Percentiles rank a stretch among this genome's conserved stretches.
Evolutionary conservation across 2,113 vertebrate species (phyloP).

Genomic region (Indri indri): DNA sequence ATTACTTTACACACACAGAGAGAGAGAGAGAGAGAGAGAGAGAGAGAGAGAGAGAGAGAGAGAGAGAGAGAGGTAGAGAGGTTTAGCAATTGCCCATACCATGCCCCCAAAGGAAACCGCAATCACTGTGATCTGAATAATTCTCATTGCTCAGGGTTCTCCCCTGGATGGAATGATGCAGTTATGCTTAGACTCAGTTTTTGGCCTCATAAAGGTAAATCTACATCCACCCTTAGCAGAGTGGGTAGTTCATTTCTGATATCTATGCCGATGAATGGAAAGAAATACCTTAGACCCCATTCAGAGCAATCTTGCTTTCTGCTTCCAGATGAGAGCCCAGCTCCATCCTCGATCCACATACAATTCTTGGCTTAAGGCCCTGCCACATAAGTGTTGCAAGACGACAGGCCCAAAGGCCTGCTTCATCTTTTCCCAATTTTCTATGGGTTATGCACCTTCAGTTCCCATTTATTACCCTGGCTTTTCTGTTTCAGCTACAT

Average conservation of each 20-base stretch:
- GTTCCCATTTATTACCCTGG: not conserved
- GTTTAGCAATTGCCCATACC: not conserved
- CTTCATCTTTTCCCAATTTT: not conserved
- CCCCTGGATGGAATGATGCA: not conserved
- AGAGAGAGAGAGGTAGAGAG: too few relatives aligned
- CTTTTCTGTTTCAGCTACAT: not conserved
- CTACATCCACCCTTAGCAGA: not conserved
- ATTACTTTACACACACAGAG: not conserved
- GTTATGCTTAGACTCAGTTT: not conserved
- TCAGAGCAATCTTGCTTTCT: not conserved
- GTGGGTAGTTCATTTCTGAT: not conserved
- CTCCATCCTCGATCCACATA: not conserved
- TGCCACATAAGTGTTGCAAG: not conserved
- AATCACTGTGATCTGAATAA: not conserved
- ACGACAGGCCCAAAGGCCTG: not conserved
- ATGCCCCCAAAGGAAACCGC: not conserved
- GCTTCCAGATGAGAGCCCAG: rapidly evolving
- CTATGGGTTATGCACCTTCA: not conserved
- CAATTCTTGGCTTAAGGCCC: not conserved
- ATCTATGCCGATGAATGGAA: not conserved
- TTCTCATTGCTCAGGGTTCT: not conserved
- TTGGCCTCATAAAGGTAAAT: not conserved
- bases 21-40: not conserved
- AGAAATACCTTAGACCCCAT: not conserved
- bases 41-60: not conserved